Base-by-base conservation (phyloP, 2,113 vertebrate genomes). In the Psettodes erumei region DNA sequence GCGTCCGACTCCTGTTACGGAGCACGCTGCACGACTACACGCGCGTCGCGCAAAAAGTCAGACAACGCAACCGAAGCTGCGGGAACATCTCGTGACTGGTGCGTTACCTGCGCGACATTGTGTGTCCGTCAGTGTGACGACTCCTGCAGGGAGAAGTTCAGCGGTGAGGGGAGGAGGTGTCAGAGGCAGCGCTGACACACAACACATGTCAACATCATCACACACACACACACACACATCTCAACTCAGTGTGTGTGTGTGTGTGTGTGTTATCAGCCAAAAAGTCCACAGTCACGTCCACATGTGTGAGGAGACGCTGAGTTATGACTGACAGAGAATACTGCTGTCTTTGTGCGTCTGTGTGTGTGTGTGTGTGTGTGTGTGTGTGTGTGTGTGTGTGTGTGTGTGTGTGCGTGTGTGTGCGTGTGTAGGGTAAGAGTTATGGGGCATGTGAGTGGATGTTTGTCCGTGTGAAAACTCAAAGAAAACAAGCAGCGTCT, bases 141-240 rank as follows among this genome's bases (percentile, higher is more conserved):
- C 9, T 38, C 50, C 54, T 27, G 15, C 35, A 19, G 59, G 12
- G 2, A 61, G 35, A 62, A 45, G 51, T 60, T 60, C 30, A 61
- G 40, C 0, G 2, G 1, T 13, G 35, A n/a, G 15, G 30, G 45
- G 35, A 59, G 71, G 62, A 83, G 81, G 80, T 79, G 82, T 85
- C 86, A 80, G 87, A 81, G 63, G 70, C 60, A 38, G 79, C 28
- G 72, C n/a, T 89, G 86, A 91, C 88, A 86, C 68, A 67, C 68
- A 45, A 79, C 30, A 69, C 79, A 65, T 86, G 89, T 91, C 88
- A 80, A 81, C 75, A 42, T n/a, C 76, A 81, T 18, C 43, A 47
- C 43, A 47, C 43, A 8, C 87, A 81, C 73, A 81, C 70, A 35
- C 71, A 80, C 67, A 64, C 76, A 56, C 45, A 37, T 19, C 32